Evolutionary conservation across 2,113 vertebrate species (phyloP).

Genomic region (Pelvicachromis taeniatus): DNA sequence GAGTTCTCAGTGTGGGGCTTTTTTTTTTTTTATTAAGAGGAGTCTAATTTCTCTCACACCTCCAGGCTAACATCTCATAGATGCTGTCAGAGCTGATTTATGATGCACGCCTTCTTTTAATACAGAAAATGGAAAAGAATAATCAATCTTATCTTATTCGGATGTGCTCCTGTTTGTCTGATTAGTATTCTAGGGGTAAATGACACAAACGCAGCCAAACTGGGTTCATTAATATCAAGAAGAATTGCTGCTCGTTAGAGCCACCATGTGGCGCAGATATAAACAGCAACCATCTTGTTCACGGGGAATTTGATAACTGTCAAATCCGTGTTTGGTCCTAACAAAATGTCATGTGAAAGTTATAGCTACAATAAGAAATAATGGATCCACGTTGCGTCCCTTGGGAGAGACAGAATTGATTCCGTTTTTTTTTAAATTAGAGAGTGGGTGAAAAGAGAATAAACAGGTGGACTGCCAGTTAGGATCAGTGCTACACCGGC

Average conservation of each 20-base stretch:
- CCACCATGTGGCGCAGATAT: conserved; percentile 56
- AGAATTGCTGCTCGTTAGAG: conserved; percentile 56
- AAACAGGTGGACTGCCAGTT: conserved; percentile 54
- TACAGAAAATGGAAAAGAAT: conserved; percentile 12
- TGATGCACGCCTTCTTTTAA: conserved; percentile 18
- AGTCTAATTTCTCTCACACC: conserved; percentile 22
- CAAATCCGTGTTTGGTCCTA: conserved; percentile 5
- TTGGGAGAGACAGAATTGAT: neutral
- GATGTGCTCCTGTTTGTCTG: conserved; percentile 28
- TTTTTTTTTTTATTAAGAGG: conserved; percentile 3
- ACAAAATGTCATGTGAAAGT: conserved; percentile 23
- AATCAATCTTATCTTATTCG: conserved; percentile 45
- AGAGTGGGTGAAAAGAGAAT: neutral
- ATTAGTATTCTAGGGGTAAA: conserved; percentile 54
- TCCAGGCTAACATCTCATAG: conserved; percentile 21
- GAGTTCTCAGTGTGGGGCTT: neutral
- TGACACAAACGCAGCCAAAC: conserved; percentile 49
- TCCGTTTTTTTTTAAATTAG: neutral
- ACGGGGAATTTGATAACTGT: neutral
- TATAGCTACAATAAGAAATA: conserved; percentile 7
- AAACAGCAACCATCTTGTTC: conserved; percentile 38
- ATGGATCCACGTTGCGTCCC: neutral
- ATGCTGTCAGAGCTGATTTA: conserved; percentile 37
- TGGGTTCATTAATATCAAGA: conserved; percentile 32
- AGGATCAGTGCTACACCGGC: conserved; percentile 53